Base-by-base conservation (phyloP, 92 coral and sea anemone genomes). In the Porites divaricata region DNA sequence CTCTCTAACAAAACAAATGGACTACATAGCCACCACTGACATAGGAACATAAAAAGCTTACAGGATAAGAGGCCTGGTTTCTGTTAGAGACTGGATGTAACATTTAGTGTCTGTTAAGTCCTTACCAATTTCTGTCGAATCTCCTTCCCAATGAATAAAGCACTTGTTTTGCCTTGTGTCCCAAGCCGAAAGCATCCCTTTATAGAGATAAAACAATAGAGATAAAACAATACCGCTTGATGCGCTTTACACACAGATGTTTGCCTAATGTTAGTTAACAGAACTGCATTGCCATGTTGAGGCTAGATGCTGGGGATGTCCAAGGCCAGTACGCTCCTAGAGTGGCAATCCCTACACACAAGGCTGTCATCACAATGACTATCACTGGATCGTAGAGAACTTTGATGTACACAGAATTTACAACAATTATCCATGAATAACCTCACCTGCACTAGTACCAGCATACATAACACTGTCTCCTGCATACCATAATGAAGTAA, bases 61-160 rank as follows among this genome's bases (percentile, higher is more conserved):
- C 10, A 15, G 59, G 16, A 11, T 54, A 54, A 54, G 59, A 15
- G 4, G 4, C 45, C 45, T 6, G 0, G 17, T 54, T 54, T 54
- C 17, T 13, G 16, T 8, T 61, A 12, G 65, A 61, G 65, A 7
- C 65, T 16, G 22, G 65, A 61, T 61, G 22, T 15, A 16, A 16
- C 65, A 61, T n/a, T 21, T 1, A 21, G 21, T 13, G 25, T 63
- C 1, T 54, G 54, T 22, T 62, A 49, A 16, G 15, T 6, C 56
- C 77, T 24, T 87, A 96, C 99, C 97, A 28, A 96, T 96, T 77
- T 96, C 99, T 3, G 93, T 75, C 5, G 93, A 83, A 72, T 95
- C 99, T 20, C 95, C 99, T 80, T 96, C 89, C 99, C 99, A 96
- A 83, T 96, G 99, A 63, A 96, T 90, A 63, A 96, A 96, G 67